Conservation (phyloP, 2,113 vertebrate genomes). For the Lichenostomus cassidix region DNA sequence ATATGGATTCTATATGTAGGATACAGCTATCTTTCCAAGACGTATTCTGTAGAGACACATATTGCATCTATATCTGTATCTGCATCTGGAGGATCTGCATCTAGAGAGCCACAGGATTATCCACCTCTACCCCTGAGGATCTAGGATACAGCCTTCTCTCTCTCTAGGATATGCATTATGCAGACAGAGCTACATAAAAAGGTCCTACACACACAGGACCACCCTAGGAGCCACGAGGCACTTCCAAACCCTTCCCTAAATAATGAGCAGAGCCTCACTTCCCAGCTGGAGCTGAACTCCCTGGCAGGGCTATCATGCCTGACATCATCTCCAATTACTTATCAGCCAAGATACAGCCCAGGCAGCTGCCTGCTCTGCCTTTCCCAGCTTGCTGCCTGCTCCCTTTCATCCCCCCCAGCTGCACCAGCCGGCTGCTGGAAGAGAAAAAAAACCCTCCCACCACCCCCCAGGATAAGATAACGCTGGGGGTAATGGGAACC, state of each 20-base stretch:
- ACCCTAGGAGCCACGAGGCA: not conserved
- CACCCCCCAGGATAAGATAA: not conserved
- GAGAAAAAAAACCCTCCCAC: not conserved
- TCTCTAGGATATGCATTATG: not conserved
- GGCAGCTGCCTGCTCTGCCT: conserved; percentile 29
- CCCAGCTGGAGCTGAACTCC: conserved; percentile 38
- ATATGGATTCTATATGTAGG: not conserved
- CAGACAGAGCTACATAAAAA: not conserved
- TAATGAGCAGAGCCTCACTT: not conserved
- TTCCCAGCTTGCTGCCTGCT: not conserved
- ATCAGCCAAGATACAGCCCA: conserved; percentile 44
- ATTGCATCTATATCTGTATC: not conserved
- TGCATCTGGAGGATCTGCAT: not conserved
- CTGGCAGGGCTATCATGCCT: not conserved
- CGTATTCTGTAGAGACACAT: not conserved
- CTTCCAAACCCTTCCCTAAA: conserved; percentile 21
- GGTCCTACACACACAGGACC: not conserved
- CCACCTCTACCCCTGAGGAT: not conserved
- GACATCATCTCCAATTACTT: conserved; percentile 52
- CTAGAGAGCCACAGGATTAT: not conserved
- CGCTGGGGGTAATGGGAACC: not conserved
- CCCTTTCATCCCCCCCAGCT: not conserved
- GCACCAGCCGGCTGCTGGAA: not conserved
- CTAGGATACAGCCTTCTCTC: not conserved
- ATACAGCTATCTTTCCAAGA: not conserved